Evolutionary conservation across 2,888 invertebrate genomes (phyloP), one percentile per base, ranked within the genome.

Genomic region (Lithodes maja): DNA sequence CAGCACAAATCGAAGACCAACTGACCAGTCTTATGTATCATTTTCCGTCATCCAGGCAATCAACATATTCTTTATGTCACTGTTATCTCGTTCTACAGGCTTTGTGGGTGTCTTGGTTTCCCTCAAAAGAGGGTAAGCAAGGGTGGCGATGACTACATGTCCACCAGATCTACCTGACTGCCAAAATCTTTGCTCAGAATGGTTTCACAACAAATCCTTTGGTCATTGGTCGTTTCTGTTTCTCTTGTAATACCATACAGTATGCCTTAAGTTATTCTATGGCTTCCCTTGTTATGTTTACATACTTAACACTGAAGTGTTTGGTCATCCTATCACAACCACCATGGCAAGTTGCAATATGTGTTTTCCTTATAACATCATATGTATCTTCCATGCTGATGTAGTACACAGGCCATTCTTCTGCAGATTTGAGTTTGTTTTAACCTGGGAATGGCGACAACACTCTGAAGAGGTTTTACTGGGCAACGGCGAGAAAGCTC

Each of bases 281-380:
- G 2, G 52, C 78, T 52, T 78, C 78, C 50, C 9, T 78, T 78
- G 78, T 49, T 78, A 78, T 78, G 52, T 78, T 78, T 3, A 15
- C 78, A 78, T 52, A 78, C 52, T 84, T 84, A 52, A 74, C 75
- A 50, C 69, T 71, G 74, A 84, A 52, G 5, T 84, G 33, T 77
- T 84, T 84, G 52, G 54, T 75, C 75, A 84, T 84, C 49, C 84
- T 74, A 71, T 84, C 75, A 50, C 84, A 75, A 74, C 84, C 84
- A 53, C 50, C 79, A 54, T 85, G 78, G 54, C 85, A 78, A 78
- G 78, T 85, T 54, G 78, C 85, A 85, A 55, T 50, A 49, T 61
- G 78, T 50, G 85, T 78, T 50, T 9, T 5, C 68, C 55, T 68
- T n/a, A 85, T 54, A 7, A 85, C 49, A 33, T 85, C 55, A 61